A percentile compares a stretch with the other conserved stretches of the same genome.
Evolutionary conservation across 2,113 vertebrate species (phyloP).

Genomic region (Crotophaga sulcirostris): DNA sequence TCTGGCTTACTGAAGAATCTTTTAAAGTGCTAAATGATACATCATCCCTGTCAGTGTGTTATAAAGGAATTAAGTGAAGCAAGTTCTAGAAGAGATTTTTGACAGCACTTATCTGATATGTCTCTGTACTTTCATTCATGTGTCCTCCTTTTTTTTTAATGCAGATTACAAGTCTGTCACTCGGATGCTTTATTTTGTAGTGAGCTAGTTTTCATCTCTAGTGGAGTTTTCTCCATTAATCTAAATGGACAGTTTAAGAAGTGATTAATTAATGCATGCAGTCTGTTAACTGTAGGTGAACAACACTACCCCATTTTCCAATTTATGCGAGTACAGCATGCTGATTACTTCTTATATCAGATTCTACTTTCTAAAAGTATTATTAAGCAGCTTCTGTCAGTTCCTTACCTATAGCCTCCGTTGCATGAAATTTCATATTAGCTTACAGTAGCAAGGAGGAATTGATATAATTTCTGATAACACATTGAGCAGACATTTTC

Average conservation of each 20-base stretch:
- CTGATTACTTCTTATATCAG: neutral
- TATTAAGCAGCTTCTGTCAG: neutral
- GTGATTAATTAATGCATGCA: slow-evolving; percentile 1
- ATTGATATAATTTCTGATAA: neutral
- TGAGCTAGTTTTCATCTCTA: neutral
- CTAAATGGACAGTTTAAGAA: neutral
- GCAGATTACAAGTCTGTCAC: slow-evolving; percentile 34
- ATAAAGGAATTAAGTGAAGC: slow-evolving; percentile 75
- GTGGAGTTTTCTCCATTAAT: neutral
- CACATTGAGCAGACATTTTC: neutral
- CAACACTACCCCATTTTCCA: neutral
- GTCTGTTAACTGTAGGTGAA: neutral
- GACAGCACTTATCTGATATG: slow-evolving; percentile 59
- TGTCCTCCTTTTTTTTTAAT: slow-evolving; percentile 13
- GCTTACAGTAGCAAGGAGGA: neutral
- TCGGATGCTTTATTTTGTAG: slow-evolving; percentile 18
- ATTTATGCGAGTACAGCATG: neutral
- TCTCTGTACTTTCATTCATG: slow-evolving; percentile 62
- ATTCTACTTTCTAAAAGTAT: neutral
- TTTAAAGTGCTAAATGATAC: slow-evolving; percentile 74
- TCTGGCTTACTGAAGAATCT: slow-evolving; percentile 67
- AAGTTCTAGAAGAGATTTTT: slow-evolving; percentile 68
- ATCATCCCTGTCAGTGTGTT: slow-evolving; percentile 71
- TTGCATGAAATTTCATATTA: neutral
- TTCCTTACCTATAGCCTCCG: neutral